Conservation (phyloP, 2,797 vertebrate genomes). For the Eurystomus glaucurus region DNA sequence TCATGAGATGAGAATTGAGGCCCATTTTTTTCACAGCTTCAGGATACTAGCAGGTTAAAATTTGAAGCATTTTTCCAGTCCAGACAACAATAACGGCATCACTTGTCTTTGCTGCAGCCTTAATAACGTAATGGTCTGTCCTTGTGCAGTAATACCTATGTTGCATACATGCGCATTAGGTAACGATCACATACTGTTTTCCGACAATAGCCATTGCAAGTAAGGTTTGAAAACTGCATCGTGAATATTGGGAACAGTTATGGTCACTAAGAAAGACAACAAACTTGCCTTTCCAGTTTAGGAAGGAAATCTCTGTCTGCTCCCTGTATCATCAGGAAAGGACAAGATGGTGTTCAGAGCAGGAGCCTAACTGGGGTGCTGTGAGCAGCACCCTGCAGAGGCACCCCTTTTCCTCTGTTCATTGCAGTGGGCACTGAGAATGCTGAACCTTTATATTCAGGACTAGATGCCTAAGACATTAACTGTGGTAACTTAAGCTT, state of each 20-base stretch:
- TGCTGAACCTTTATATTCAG: background rate
- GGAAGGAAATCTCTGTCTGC: background rate
- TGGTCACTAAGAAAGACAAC: background rate
- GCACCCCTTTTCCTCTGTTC: fast-evolving
- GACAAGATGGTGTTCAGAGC: background rate
- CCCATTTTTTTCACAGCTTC: background rate
- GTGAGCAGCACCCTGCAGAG: fast-evolving
- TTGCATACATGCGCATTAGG: fast-evolving
- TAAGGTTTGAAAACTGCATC: background rate
- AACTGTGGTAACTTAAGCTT: background rate
- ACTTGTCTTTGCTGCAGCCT: background rate
- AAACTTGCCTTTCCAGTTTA: background rate
- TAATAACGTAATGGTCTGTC: fast-evolving
- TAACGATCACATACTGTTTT: fast-evolving
- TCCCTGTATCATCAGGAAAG: background rate
- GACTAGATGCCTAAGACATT: background rate
- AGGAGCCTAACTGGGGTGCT: background rate
- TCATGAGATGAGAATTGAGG: background rate
- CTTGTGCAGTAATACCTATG: background rate
- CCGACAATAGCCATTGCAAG: background rate
- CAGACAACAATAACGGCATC: background rate
- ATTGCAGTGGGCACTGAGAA: background rate
- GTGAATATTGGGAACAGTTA: background rate
- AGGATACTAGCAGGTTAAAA: background rate
- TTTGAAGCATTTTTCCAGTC: background rate